Conservation (phyloP, 2,888 invertebrate genomes). For the Yponomeuta evonymella region DNA sequence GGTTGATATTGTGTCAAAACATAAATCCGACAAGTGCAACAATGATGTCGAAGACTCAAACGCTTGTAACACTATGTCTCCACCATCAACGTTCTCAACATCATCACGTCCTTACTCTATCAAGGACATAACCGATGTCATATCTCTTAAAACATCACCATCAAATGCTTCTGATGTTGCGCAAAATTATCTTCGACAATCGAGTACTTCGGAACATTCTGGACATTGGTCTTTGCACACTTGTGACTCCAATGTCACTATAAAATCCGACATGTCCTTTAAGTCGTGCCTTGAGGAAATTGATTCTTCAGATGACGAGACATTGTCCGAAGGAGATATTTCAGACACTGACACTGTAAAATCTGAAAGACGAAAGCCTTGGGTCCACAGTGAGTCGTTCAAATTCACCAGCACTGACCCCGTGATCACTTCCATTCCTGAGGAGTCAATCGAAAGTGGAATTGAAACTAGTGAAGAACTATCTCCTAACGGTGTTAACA, state of each 20-base stretch:
- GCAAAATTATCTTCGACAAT: slow-evolving; percentile 43
- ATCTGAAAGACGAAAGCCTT: slow-evolving; percentile 58
- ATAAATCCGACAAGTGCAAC: slow-evolving; percentile 29
- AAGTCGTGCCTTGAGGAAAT: slow-evolving; percentile 57
- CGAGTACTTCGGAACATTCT: slow-evolving; percentile 67
- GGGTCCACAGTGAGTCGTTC: slow-evolving; percentile 68
- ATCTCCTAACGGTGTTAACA: slow-evolving; percentile 1
- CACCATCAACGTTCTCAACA: slow-evolving; percentile 49
- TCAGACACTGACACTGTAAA: slow-evolving; percentile 66
- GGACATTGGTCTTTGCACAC: slow-evolving; percentile 64
- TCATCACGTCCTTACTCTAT: slow-evolving; percentile 56
- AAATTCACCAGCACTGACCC: slow-evolving; percentile 46
- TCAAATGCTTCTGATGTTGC: slow-evolving; percentile 54
- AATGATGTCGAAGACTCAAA: slow-evolving; percentile 20
- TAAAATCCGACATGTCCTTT: slow-evolving; percentile 59
- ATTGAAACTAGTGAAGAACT: slow-evolving; percentile 27
- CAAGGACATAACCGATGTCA: slow-evolving; percentile 63
- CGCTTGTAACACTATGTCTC: slow-evolving; percentile 46
- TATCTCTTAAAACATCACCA: slow-evolving; percentile 54
- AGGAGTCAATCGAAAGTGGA: slow-evolving; percentile 53
- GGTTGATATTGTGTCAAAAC: slow-evolving; percentile 44
- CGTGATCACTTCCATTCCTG: slow-evolving; percentile 36
- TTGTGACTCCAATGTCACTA: slow-evolving; percentile 61
- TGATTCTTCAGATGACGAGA: slow-evolving; percentile 47
- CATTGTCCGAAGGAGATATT: slow-evolving; percentile 59